These are phyloP conservation scores for Cheumatopsyche charites DNA, from an alignment of 1,140 invertebrate genomes.

Conservation along the genomic window DNA sequence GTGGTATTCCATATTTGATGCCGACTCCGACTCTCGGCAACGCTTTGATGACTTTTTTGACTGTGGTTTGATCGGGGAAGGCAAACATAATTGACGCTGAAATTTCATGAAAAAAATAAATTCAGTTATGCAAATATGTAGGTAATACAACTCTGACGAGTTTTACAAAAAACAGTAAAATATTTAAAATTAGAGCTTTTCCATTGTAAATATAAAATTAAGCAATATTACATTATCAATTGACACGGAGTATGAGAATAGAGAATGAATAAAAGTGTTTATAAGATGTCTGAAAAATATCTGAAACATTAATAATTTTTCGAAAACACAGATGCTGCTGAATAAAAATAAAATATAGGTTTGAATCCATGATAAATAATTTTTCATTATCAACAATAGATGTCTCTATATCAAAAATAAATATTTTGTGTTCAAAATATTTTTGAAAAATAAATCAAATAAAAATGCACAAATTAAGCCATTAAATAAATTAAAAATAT, in stretches of 20 bases:
- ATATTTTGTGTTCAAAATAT: background rate
- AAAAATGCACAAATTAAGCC: slow-evolving; percentile 4
- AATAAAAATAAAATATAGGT: slow-evolving; percentile 21
- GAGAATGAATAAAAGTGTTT: too few species aligned
- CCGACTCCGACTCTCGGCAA: slow-evolving; percentile 98
- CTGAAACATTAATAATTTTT: slow-evolving; percentile 6
- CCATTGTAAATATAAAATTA: too few species aligned
- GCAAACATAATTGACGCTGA: slow-evolving; percentile 98
- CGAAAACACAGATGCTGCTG: background rate
- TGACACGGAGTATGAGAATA: too few species aligned
- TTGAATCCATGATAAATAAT: slow-evolving; percentile 7
- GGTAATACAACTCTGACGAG: background rate
- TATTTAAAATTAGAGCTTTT: too few species aligned
- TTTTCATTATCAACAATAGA: background rate
- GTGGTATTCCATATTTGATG: slow-evolving; percentile 98
- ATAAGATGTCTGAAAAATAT: too few species aligned
- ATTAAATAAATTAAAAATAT: slow-evolving; percentile 19
- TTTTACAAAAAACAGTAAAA: slow-evolving; percentile 4
- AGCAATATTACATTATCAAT: too few species aligned
- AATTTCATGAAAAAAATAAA: slow-evolving; percentile 49
- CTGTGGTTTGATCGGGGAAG: slow-evolving; percentile 94
- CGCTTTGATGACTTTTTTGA: slow-evolving; percentile 98
- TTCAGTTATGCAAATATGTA: background rate
- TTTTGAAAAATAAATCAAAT: background rate
- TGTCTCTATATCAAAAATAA: slow-evolving; percentile 20